phyloP scores from a whole-genome alignment of 2,888 invertebrate species.

The Scotopteryx bipunctaria region DNA sequence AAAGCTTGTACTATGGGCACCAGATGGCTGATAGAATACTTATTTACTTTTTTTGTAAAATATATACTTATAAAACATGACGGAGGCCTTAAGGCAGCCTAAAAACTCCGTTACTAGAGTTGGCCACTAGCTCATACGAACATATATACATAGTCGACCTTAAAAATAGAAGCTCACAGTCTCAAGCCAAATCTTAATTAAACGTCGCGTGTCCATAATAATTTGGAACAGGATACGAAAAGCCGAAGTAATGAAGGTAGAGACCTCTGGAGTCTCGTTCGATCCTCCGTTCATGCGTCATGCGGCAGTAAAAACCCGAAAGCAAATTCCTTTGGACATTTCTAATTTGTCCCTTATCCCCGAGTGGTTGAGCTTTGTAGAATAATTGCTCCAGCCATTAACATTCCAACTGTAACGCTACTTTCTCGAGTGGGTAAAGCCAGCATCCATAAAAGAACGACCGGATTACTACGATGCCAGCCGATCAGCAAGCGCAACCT shows the following conservation, averaged over 20 bases:
- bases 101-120: no score
- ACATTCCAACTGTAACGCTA: constrained; percentile 62
- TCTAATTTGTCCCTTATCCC: constrained; percentile 55
- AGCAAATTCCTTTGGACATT: constrained; percentile 38
- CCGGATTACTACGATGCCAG: no score
- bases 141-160: constrained; percentile 27
- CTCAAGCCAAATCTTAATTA: constrained; percentile 42
- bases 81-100: no score
- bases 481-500: no score
- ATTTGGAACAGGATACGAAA: constrained; percentile 21
- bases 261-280: constrained; percentile 31
- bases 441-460: not conserved
- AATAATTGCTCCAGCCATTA: constrained; percentile 68
- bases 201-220: constrained; percentile 40
- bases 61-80: no score
- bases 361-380: constrained; percentile 50
- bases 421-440: constrained; percentile 56
- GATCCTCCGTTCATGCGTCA: constrained; percentile 38
- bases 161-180: constrained; percentile 38
- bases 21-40: no score
- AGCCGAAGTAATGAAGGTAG: constrained; percentile 29
- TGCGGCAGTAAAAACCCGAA: constrained; percentile 36
- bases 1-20: no score
- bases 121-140: not conserved
- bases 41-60: no score